Percentiles rank a stretch among this genome's conserved stretches.
These are phyloP conservation scores for Tipula helvola DNA, from an alignment of 2,888 invertebrate genomes.

Conservation along the genomic window DNA sequence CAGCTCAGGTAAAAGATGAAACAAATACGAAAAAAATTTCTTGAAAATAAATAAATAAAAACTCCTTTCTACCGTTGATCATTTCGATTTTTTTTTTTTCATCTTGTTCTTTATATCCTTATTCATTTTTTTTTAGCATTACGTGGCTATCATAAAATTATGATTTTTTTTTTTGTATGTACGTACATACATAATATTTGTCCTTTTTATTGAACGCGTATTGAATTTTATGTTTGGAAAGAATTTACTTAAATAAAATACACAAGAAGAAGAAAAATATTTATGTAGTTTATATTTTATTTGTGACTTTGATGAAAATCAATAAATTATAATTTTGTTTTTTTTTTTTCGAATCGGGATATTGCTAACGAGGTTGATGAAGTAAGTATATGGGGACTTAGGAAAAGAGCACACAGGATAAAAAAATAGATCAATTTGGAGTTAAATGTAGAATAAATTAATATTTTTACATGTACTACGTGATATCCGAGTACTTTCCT, in stretches of 20 bases:
- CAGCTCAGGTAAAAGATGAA: conserved; percentile 12
- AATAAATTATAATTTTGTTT: background rate
- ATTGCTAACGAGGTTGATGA: background rate
- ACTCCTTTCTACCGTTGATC: background rate
- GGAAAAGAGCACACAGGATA: background rate
- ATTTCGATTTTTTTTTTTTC: background rate
- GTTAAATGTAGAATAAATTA: background rate
- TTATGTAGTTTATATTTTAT: background rate
- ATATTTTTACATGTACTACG: background rate
- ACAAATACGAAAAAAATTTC: conserved; percentile 7
- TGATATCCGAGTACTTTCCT: background rate
- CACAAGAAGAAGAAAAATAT: background rate
- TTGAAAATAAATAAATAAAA: background rate
- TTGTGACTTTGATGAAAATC: background rate
- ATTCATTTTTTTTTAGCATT: background rate
- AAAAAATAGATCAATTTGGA: background rate
- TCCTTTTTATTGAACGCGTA: conserved; percentile 9
- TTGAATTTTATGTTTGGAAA: conserved; percentile 8
- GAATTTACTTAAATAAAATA: background rate
- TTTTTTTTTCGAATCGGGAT: background rate
- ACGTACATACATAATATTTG: background rate
- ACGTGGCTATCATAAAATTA: conserved; percentile 9
- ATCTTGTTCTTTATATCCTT: conserved; percentile 5
- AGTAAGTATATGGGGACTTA: background rate
- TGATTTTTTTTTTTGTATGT: background rate